These are phyloP conservation scores for Tinamus guttatus DNA, from an alignment of 2,113 vertebrate genomes.

Conservation along the genomic window DNA sequence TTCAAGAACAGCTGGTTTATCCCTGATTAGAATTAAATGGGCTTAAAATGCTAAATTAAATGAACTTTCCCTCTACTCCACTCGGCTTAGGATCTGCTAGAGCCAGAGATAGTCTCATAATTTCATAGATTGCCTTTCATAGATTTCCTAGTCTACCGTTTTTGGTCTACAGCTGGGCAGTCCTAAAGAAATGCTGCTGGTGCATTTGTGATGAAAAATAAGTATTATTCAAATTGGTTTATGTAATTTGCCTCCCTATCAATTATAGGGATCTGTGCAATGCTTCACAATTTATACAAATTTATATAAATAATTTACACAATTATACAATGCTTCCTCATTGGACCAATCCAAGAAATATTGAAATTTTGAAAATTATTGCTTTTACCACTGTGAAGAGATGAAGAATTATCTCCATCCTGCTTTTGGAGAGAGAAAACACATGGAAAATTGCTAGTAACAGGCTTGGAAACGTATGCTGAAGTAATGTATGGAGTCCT, in stretches of 20 bases:
- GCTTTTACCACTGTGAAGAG: neutral
- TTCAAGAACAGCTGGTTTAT: slow-evolving; percentile 4
- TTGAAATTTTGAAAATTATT: neutral
- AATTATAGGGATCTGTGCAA: neutral
- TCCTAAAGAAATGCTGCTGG: fast-evolving
- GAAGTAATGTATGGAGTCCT: neutral
- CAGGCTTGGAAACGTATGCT: neutral
- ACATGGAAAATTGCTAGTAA: neutral
- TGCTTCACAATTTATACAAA: too few species aligned
- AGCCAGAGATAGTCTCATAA: neutral
- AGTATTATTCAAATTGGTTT: neutral
- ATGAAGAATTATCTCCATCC: neutral
- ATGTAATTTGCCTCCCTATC: neutral
- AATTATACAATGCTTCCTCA: neutral
- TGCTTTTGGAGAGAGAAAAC: neutral
- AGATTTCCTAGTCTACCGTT: neutral
- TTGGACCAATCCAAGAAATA: neutral
- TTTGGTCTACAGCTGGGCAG: slow-evolving; percentile 3
- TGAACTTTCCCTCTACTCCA: neutral
- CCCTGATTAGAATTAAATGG: neutral
- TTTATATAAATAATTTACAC: too few species aligned
- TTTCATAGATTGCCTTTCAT: neutral
- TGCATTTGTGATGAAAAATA: neutral
- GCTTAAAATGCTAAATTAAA: slow-evolving; percentile 1
- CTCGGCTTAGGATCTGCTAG: neutral